phyloP scores from a whole-genome alignment of 2,113 vertebrate species.

The Heterochromis multidens region DNA sequence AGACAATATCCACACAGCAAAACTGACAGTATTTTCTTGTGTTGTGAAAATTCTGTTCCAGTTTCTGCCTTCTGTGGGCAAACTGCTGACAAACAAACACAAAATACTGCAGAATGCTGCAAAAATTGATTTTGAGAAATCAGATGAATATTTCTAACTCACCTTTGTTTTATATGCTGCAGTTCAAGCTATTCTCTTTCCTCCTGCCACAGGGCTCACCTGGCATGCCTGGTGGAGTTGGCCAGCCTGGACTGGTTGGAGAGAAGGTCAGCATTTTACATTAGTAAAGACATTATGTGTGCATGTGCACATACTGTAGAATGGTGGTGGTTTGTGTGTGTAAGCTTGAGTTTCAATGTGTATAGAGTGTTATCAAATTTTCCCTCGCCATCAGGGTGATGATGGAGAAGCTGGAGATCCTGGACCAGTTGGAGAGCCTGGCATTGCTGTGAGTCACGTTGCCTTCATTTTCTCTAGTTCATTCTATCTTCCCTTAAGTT shows the following conservation, averaged over 20 bases:
- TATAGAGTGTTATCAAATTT: neutral
- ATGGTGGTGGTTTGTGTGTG: neutral
- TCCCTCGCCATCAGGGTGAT: constrained; percentile 81
- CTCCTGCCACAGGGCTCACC: constrained; percentile 72
- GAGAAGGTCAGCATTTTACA: constrained; percentile 81
- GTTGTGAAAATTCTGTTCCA: constrained; percentile 33
- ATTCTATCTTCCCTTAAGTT: neutral
- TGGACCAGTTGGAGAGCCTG: constrained; percentile 78
- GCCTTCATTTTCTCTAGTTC: neutral
- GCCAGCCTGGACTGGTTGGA: constrained; percentile 85
- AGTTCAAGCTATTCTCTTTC: constrained; percentile 16
- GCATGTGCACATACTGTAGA: neutral
- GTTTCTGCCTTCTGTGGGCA: constrained; percentile 28
- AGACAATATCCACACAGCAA: constrained; percentile 18
- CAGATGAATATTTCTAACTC: constrained; percentile 53
- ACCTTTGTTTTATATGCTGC: constrained; percentile 24
- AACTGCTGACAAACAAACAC: constrained; percentile 43
- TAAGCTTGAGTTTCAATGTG: neutral
- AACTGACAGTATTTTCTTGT: constrained; percentile 24
- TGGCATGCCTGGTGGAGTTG: constrained; percentile 82
- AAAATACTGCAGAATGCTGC: constrained; percentile 1
- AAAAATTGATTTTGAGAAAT: constrained; percentile 23
- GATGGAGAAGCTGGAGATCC: constrained; percentile 85
- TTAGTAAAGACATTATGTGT: neutral
- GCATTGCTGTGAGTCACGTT: constrained; percentile 78